Base-by-base conservation (phyloP, 2,888 invertebrate genomes). In the Eupithecia tripunctaria region DNA sequence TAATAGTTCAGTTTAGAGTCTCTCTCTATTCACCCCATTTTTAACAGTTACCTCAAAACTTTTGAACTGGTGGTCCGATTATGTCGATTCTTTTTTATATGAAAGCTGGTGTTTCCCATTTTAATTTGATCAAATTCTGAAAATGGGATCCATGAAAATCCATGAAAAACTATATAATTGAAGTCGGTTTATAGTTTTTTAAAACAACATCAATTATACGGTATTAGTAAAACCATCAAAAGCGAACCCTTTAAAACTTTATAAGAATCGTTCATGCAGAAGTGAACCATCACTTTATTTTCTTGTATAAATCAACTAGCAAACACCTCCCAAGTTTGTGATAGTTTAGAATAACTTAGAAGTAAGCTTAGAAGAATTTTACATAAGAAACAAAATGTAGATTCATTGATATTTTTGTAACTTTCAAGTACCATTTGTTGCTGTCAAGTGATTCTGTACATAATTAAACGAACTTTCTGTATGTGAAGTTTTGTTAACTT, bases 321-420 rank as follows among this genome's bases (percentile, higher is more conserved):
- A 75, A 72, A 75, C 67, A 67, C 65, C 59, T 70, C 15, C 3
- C n/a, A 29, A 69, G 56, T 67, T 59, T 51, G 25, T 67, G 64
- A 56, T 71, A 74, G 68, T 67, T 69, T 14, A 27, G 74, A 72
- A 75, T 75, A 75, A 51, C 60, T 75, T 75, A 70, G 65, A 71
- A 69, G 8, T 36, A 14, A 38, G 38, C n/a, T n/a, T n/a, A n/a
- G n/a, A n/a, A n/a, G n/a, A n/a, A n/a, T 75, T 72, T 41, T 18
- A 14, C 41, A 7, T 70, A 32, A 65, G 43, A 56, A 25, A 70
- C 51, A 67, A 70, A 72, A 72, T n/a, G 29, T 65, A 38, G 32
- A 56, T 10, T n/a, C 2, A 64, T 14, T 64, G 21, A 25, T 64
- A 64, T 21, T 38, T 14, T 36, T 36, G 12, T 2, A 36, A 38